Conservation (phyloP, 2,888 invertebrate species). For the Megaustenia siamemsis region DNA sequence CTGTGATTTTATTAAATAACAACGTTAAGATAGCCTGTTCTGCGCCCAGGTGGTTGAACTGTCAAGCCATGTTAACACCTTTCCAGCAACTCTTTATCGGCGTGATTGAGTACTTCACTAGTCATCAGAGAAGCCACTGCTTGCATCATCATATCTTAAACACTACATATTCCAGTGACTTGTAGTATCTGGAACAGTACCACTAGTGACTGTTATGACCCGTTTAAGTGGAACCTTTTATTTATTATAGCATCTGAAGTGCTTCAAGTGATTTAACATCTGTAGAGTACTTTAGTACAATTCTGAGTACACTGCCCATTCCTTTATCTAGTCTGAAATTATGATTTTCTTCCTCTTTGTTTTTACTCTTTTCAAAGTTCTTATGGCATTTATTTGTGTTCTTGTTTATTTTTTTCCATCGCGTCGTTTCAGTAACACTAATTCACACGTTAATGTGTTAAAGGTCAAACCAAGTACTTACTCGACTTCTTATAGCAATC, state of each 20-base stretch:
- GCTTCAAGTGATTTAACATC: neutral
- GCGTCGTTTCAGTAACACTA: too few relatives aligned
- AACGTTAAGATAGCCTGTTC: neutral
- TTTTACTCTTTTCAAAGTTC: too few relatives aligned
- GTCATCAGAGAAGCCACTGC: neutral
- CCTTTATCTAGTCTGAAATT: too few relatives aligned
- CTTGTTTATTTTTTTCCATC: too few relatives aligned
- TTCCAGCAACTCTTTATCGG: neutral
- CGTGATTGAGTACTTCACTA: constrained; percentile 20
- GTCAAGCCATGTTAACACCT: neutral
- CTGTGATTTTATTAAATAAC: neutral
- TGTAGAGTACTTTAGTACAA: neutral
- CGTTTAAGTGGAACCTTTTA: constrained; percentile 34
- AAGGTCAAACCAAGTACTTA: too few relatives aligned
- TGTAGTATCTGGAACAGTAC: neutral
- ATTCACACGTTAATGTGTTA: too few relatives aligned
- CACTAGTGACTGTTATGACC: neutral
- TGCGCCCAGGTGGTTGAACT: neutral
- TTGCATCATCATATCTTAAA: constrained; percentile 19
- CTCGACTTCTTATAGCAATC: too few relatives aligned
- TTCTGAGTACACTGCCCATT: neutral
- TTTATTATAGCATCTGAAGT: neutral
- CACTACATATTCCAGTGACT: neutral
- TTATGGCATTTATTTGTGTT: too few relatives aligned
- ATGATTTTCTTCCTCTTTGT: too few relatives aligned